These are phyloP conservation scores for Heterohyrax brucei DNA, from an alignment of 2,797 vertebrate genomes.

Conservation along the genomic window DNA sequence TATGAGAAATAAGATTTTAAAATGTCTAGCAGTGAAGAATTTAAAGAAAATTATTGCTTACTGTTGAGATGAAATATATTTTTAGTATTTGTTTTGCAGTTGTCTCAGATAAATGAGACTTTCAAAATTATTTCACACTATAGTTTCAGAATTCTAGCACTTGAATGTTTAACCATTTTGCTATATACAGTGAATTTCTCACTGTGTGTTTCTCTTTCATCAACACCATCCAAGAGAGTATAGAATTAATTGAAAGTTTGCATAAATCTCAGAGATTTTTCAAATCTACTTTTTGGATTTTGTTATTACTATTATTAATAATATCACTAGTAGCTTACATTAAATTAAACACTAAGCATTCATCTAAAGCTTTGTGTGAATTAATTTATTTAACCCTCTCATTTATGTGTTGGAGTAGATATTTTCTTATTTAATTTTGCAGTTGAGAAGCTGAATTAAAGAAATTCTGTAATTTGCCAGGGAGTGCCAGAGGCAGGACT, in stretches of 20 bases:
- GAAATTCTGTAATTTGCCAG: background rate
- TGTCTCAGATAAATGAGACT: slow-evolving; percentile 24
- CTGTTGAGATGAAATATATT: background rate
- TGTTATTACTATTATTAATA: background rate
- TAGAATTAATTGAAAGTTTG: background rate
- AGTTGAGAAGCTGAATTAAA: slow-evolving; percentile 35
- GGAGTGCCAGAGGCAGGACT: background rate
- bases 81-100: slow-evolving; percentile 46
- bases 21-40: background rate
- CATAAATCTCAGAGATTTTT: slow-evolving; percentile 35
- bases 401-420: background rate
- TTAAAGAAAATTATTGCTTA: slow-evolving; percentile 47
- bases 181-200: background rate
- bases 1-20: slow-evolving; percentile 50
- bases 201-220: slow-evolving; percentile 24
- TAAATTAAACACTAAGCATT: background rate
- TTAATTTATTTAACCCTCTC: slow-evolving; percentile 52
- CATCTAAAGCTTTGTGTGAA: background rate
- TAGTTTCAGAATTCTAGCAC: background rate
- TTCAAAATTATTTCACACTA: background rate
- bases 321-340: background rate
- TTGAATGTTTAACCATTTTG: background rate
- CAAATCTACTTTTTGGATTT: slow-evolving; percentile 44
- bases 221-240: background rate
- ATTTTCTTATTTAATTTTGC: slow-evolving; percentile 30